Conservation (phyloP, 2,888 invertebrate species). For the Gisinianus flammeolus region DNA sequence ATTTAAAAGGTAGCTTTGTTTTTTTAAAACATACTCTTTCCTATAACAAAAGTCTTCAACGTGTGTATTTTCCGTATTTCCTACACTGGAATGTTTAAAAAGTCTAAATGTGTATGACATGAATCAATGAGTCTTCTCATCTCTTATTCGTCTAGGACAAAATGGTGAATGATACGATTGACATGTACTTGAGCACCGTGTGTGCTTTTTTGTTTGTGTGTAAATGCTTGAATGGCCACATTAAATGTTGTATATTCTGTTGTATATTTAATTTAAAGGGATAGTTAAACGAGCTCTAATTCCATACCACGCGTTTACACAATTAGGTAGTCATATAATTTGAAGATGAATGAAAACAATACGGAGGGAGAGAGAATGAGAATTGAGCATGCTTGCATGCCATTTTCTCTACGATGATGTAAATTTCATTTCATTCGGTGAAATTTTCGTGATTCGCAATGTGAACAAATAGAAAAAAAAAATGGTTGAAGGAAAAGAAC, state of each 20-base stretch:
- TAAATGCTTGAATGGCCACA: slow-evolving; percentile 9
- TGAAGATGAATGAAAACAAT: slow-evolving; percentile 27
- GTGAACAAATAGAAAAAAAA: slow-evolving; percentile 45
- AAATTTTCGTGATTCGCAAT: slow-evolving; percentile 38
- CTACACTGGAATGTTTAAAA: no score
- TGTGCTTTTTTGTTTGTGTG: not conserved
- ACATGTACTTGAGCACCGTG: not conserved
- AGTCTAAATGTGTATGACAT: not conserved
- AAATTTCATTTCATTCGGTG: slow-evolving; percentile 12
- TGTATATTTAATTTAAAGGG: slow-evolving; percentile 21
- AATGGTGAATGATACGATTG: not conserved
- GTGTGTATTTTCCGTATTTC: no score
- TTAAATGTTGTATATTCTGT: slow-evolving; percentile 8
- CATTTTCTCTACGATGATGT: slow-evolving; percentile 20
- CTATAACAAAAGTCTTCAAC: no score
- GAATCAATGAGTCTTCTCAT: not conserved
- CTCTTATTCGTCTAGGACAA: no score
- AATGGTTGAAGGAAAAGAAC: slow-evolving; percentile 17
- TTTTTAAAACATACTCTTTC: no score
- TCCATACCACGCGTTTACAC: slow-evolving; percentile 18
- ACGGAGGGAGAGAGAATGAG: slow-evolving; percentile 4
- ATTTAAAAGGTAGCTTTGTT: not conserved
- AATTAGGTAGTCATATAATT: slow-evolving; percentile 19
- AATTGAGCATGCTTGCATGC: slow-evolving; percentile 19
- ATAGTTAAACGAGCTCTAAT: slow-evolving; percentile 15